These are phyloP conservation scores for Sebastes trivittatus DNA, from an alignment of 2,797 vertebrate species.

Conservation along the genomic window DNA sequence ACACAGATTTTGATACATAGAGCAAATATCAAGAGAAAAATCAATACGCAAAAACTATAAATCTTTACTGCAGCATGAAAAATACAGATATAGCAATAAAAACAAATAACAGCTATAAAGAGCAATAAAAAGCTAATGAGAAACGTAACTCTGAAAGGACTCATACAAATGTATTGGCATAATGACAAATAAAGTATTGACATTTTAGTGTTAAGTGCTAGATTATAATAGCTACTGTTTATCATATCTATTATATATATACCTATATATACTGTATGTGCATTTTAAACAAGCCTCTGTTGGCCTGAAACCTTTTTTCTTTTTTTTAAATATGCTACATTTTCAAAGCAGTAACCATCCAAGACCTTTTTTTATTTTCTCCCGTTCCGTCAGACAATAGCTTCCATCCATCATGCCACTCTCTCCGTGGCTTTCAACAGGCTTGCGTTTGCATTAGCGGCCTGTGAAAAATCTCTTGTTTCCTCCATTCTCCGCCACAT, in stretches of 20 bases:
- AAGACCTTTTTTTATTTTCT: neutral
- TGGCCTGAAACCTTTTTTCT: neutral
- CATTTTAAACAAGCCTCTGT: neutral
- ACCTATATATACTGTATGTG: no score
- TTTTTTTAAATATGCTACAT: neutral
- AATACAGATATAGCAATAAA: neutral
- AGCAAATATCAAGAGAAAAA: neutral
- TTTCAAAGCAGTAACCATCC: slow-evolving; percentile 10
- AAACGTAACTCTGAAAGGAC: neutral
- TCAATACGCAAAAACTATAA: neutral
- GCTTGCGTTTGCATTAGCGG: slow-evolving; percentile 41
- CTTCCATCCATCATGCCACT: slow-evolving; percentile 41
- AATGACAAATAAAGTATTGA: neutral
- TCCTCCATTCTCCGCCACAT: slow-evolving; percentile 16
- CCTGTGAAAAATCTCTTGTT: slow-evolving; percentile 35
- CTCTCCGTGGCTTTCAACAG: slow-evolving; percentile 31
- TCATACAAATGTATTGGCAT: neutral
- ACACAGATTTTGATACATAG: neutral
- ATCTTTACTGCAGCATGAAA: neutral
- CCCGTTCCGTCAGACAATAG: slow-evolving; percentile 1
- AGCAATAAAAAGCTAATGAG: neutral
- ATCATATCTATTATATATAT: neutral
- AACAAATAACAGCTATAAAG: neutral
- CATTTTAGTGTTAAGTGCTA: neutral
- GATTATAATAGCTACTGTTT: neutral